A percentile compares a stretch with the other conserved stretches of the same genome.
These are phyloP conservation scores for Aleiodes leptofemur DNA, from an alignment of 2,888 invertebrate species.

Conservation along the genomic window DNA sequence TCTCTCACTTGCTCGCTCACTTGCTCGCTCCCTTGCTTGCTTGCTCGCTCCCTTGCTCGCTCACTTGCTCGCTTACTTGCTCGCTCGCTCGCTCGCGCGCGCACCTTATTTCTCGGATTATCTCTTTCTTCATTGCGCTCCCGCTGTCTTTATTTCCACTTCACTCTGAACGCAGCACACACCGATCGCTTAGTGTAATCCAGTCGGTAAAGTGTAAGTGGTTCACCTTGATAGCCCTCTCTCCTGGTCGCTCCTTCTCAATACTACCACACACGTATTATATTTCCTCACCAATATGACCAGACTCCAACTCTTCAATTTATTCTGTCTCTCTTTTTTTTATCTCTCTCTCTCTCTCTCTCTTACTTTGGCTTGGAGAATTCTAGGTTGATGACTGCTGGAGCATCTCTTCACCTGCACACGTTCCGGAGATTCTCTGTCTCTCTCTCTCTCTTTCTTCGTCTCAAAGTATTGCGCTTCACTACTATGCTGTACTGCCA, in stretches of 20 bases:
- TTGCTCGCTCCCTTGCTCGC: no score
- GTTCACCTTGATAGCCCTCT: conserved; percentile 72
- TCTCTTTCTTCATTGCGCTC: neutral
- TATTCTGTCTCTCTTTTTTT: neutral
- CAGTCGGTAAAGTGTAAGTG: conserved; percentile 73
- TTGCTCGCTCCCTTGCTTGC: no score
- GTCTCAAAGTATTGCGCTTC: conserved; percentile 39
- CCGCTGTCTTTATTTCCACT: conserved; percentile 7
- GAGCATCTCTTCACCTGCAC: conserved; percentile 47
- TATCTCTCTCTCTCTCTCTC: neutral
- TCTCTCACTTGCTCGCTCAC: no score
- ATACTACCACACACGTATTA: conserved; percentile 35
- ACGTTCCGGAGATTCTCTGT: conserved; percentile 42
- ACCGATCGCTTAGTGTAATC: conserved; percentile 73
- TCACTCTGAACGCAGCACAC: conserved; percentile 56
- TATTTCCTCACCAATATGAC: conserved; percentile 39
- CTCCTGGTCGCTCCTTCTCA: conserved; percentile 56
- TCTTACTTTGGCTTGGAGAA: conserved; percentile 33
- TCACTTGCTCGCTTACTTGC: no score
- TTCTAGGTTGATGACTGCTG: conserved; percentile 34
- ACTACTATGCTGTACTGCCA: conserved; percentile 45
- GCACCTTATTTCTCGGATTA: conserved; percentile 26
- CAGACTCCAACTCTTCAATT: conserved; percentile 47
- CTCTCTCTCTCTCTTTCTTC: conserved; percentile 43
- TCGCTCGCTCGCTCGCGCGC: no score